A percentile compares a stretch with the other conserved stretches of the same genome.
Evolutionary conservation across 2,797 vertebrate genomes (phyloP).

Genomic region (Periparus ater): DNA sequence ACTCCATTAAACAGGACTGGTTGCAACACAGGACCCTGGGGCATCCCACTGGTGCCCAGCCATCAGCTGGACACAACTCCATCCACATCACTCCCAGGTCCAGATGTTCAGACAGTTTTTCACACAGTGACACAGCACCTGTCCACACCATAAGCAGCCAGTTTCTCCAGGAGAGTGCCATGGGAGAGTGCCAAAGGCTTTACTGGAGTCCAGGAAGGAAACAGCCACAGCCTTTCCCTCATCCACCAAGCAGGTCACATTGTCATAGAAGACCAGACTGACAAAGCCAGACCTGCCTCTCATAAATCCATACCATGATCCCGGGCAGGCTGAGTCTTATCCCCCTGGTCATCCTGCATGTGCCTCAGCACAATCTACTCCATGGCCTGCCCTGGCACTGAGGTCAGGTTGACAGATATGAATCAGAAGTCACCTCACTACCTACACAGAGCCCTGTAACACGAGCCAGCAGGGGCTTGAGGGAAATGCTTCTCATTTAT

Average conservation of each 20-base stretch:
- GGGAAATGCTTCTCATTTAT: neutral
- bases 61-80: neutral
- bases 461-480: neutral
- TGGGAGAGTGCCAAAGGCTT: neutral
- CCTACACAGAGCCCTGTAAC: neutral
- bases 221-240: neutral
- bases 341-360: rapidly evolving
- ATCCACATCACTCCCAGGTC: neutral
- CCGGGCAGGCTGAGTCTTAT: neutral
- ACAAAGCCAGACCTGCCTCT: neutral
- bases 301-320: neutral
- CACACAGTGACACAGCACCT: too few relatives aligned
- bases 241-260: neutral
- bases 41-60: too few relatives aligned
- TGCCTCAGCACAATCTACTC: neutral
- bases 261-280: neutral
- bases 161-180: neutral
- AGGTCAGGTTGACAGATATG: neutral
- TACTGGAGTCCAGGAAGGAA: neutral
- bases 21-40: neutral
- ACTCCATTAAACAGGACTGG: neutral
- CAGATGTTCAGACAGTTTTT: neutral
- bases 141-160: neutral
- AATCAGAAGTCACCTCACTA: neutral
- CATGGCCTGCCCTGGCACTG: neutral